Evolutionary conservation across 2,797 vertebrate species (phyloP).

Genomic region (Eulemur coronatus): DNA sequence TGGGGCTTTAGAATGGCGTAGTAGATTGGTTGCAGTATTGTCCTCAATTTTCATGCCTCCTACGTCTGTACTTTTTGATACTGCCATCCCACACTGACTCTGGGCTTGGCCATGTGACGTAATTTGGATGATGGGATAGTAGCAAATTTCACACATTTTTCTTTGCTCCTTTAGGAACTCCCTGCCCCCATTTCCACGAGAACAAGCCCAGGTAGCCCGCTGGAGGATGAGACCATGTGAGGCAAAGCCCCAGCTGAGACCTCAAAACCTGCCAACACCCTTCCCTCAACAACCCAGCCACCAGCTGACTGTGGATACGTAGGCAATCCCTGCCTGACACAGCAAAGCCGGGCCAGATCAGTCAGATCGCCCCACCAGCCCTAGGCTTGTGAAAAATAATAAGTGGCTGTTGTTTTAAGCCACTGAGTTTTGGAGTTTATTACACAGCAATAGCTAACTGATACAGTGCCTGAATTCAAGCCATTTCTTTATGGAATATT

Average conservation of each 20-base stretch:
- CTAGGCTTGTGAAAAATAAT: background rate
- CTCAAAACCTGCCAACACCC: background rate
- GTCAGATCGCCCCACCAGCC: background rate
- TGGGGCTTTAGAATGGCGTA: background rate
- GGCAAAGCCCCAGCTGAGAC: background rate
- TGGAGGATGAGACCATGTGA: background rate
- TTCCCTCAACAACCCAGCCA: background rate
- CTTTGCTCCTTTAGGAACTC: background rate
- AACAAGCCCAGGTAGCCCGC: background rate
- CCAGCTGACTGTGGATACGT: background rate
- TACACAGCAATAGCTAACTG: background rate
- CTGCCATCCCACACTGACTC: background rate
- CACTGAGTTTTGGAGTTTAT: background rate
- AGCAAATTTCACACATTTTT: background rate
- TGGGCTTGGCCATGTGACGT: background rate
- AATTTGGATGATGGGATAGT: background rate
- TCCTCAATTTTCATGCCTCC: background rate
- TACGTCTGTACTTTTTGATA: background rate
- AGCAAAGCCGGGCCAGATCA: background rate
- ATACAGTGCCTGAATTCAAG: background rate
- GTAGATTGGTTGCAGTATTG: background rate
- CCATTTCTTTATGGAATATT: background rate
- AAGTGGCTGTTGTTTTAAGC: background rate
- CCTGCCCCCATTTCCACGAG: background rate
- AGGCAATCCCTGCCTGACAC: background rate